These are phyloP conservation scores for Beris chalybata DNA, from an alignment of 2,888 invertebrate species.

Conservation along the genomic window DNA sequence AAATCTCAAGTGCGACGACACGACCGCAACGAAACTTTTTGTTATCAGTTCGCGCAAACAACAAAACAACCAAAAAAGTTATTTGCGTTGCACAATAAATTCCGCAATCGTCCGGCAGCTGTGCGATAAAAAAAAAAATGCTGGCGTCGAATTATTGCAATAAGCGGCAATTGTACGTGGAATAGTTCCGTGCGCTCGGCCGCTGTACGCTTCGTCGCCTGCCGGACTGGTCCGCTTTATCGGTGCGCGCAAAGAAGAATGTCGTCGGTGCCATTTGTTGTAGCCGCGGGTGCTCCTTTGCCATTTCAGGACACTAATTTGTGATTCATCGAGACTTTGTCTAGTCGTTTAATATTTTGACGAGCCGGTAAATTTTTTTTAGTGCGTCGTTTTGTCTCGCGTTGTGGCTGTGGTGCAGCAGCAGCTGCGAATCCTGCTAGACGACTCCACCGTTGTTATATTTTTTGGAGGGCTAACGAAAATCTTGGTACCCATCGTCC, in stretches of 20 bases:
- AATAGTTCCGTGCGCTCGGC: neutral
- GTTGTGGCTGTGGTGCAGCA: neutral
- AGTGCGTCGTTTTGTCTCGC: neutral
- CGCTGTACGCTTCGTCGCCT: no score
- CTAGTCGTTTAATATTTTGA: neutral
- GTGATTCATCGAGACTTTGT: constrained; percentile 25
- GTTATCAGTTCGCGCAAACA: no score
- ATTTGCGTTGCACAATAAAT: no score
- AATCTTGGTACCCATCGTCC: constrained; percentile 3
- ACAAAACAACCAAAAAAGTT: no score
- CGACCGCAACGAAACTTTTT: no score
- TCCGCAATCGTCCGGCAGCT: no score
- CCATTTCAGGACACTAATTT: constrained; percentile 22
- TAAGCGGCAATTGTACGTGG: constrained; percentile 68
- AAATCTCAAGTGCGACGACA: no score
- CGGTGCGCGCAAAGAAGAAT: neutral
- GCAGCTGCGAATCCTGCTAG: neutral
- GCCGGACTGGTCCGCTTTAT: no score
- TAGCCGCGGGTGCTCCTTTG: constrained; percentile 34
- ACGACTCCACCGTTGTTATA: neutral
- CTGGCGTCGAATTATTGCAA: constrained; percentile 75
- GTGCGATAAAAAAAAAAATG: no score
- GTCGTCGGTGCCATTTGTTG: constrained; percentile 35
- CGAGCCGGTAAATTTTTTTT: no score
- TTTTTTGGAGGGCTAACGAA: neutral